phyloP scores from a whole-genome alignment of 2,797 vertebrate genomes.

The Crypturellus tataupa region DNA sequence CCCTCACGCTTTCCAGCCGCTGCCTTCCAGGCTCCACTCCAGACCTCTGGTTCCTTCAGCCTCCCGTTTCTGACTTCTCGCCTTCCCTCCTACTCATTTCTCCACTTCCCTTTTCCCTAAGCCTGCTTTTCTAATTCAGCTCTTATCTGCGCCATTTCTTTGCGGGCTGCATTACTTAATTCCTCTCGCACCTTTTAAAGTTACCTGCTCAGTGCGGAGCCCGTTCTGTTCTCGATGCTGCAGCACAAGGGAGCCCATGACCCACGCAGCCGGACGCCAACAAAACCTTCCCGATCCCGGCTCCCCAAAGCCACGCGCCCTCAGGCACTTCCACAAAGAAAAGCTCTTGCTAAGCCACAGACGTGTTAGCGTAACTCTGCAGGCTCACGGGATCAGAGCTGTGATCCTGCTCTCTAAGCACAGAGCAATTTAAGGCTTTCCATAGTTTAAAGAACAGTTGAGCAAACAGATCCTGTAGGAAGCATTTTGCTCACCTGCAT shows the following conservation, averaged over 20 bases:
- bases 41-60: constrained; percentile 27
- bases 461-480: neutral
- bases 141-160: neutral
- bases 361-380: constrained; percentile 27
- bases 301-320: constrained; percentile 32
- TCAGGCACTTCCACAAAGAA: constrained; percentile 59
- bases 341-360: constrained; percentile 66
- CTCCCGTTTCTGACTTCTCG: constrained; percentile 29
- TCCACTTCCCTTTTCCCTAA: neutral
- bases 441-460: neutral
- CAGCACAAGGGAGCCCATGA: neutral
- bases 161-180: neutral
- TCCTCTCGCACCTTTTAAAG: neutral
- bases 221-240: fast-evolving
- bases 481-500: neutral
- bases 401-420: constrained; percentile 36
- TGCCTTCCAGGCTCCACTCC: constrained; percentile 60
- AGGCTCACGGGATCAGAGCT: constrained; percentile 22
- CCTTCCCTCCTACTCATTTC: constrained; percentile 7
- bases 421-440: constrained; percentile 44
- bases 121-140: neutral
- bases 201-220: neutral
- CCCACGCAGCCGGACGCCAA: neutral
- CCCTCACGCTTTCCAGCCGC: constrained; percentile 42
- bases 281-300: neutral